Conservation (phyloP, 2,113 vertebrate genomes). For the Melozone crissalis region DNA sequence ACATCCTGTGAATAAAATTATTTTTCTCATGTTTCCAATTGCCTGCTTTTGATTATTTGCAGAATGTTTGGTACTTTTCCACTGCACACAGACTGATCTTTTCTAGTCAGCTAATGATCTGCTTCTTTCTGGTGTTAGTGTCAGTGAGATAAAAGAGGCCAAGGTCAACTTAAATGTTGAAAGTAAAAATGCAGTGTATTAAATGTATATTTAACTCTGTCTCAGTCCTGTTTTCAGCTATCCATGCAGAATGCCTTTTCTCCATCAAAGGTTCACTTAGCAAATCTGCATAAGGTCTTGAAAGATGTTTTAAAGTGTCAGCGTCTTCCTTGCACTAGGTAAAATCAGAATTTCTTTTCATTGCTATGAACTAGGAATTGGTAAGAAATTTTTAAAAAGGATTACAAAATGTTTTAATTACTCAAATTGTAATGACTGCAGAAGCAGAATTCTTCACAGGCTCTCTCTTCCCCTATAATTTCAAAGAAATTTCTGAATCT, state of each 20-base stretch:
- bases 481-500: not conserved
- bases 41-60: not conserved
- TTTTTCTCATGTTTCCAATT: not conserved
- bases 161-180: not conserved
- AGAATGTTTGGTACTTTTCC: not conserved
- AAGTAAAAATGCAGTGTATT: not conserved
- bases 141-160: not conserved
- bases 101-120: not conserved
- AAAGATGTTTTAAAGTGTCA: not conserved
- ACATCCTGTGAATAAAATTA: not conserved
- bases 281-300: not conserved
- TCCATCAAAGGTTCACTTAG: not conserved
- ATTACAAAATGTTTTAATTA: not conserved
- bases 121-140: not conserved
- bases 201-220: not conserved
- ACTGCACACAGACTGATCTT: not conserved
- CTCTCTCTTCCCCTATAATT: not conserved
- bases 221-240: not conserved
- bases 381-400: not conserved
- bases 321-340: fast-evolving
- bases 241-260: not conserved
- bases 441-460: not conserved
- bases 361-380: not conserved
- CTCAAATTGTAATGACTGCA: not conserved
- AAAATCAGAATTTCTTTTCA: not conserved